phyloP scores from a whole-genome alignment of 2,888 invertebrate species.

The Tachina fera region DNA sequence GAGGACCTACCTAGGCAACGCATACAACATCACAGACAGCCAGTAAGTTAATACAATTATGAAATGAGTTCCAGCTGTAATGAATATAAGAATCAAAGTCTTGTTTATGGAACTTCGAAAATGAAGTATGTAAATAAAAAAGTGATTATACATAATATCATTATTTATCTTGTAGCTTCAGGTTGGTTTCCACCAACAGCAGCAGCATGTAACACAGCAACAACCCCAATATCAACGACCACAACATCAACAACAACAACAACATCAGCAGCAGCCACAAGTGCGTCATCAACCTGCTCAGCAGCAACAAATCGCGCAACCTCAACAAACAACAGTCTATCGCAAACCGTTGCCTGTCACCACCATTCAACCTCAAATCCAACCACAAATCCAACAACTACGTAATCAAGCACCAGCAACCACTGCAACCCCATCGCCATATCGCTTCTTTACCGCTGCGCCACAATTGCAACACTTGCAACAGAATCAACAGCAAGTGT shows the following conservation, averaged over 20 bases:
- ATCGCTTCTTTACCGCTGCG: slow-evolving; percentile 81
- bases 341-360: slow-evolving; percentile 78
- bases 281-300: slow-evolving; percentile 72
- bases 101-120: too few relatives aligned
- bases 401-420: slow-evolving; percentile 79
- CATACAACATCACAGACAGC: slow-evolving; percentile 78
- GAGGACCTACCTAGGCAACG: slow-evolving; percentile 80
- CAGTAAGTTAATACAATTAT: slow-evolving; percentile 73
- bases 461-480: slow-evolving; percentile 79
- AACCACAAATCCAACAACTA: slow-evolving; percentile 78
- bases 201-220: slow-evolving; percentile 75
- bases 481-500: slow-evolving; percentile 87
- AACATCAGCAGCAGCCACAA: slow-evolving; percentile 74
- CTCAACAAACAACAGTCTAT: slow-evolving; percentile 78
- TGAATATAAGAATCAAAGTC: too few relatives aligned
- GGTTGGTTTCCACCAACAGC: slow-evolving; percentile 78
- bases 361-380: slow-evolving; percentile 79
- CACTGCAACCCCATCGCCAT: slow-evolving; percentile 82
- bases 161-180: slow-evolving; percentile 77
- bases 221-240: slow-evolving; percentile 77
- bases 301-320: slow-evolving; percentile 72
- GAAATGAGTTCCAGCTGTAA: not conserved
- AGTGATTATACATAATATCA: not conserved
- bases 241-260: slow-evolving; percentile 75
- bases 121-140: too few relatives aligned